Evolutionary conservation across 2,888 invertebrate genomes (phyloP).

Genomic region (Biston stratarius): DNA sequence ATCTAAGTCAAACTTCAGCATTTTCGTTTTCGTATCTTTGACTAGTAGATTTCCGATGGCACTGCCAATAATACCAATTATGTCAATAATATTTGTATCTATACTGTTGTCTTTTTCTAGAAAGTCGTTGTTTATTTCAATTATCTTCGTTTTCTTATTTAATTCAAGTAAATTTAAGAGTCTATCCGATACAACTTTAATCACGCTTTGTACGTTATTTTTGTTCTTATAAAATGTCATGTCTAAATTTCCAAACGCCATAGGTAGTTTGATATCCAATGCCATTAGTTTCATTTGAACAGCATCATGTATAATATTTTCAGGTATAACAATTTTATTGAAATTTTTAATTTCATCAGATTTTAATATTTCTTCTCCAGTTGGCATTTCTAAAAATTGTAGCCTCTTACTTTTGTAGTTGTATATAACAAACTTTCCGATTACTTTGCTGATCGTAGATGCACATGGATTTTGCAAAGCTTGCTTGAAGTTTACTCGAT

Average conservation of each 20-base stretch:
- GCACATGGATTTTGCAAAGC: slow-evolving; percentile 45
- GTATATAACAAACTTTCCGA: slow-evolving; percentile 46
- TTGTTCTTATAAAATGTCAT: slow-evolving; percentile 38
- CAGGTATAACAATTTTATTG: slow-evolving; percentile 43
- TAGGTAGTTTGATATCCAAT: slow-evolving; percentile 48
- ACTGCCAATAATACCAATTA: slow-evolving; percentile 52
- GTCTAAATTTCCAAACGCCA: slow-evolving; percentile 54
- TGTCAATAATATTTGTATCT: slow-evolving; percentile 46
- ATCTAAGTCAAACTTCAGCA: slow-evolving; percentile 47
- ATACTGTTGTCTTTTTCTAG: slow-evolving; percentile 48
- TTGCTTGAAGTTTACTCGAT: slow-evolving; percentile 35
- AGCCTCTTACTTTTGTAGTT: slow-evolving; percentile 37
- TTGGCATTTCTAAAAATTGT: slow-evolving; percentile 37
- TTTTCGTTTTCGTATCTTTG: slow-evolving; percentile 44
- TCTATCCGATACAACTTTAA: slow-evolving; percentile 32
- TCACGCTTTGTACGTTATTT: slow-evolving; percentile 32
- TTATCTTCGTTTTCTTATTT: slow-evolving; percentile 30
- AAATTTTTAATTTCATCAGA: slow-evolving; percentile 37
- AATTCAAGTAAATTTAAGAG: slow-evolving; percentile 31
- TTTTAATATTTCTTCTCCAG: neutral
- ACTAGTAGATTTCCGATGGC: slow-evolving; percentile 55
- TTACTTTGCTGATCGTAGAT: slow-evolving; percentile 47
- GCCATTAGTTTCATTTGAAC: slow-evolving; percentile 42
- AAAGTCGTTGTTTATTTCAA: slow-evolving; percentile 47
- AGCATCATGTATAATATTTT: slow-evolving; percentile 46